Percentiles rank a stretch among this genome's conserved stretches.
Conservation (phyloP, 2,113 vertebrate genomes). For the Clarias magur region DNA sequence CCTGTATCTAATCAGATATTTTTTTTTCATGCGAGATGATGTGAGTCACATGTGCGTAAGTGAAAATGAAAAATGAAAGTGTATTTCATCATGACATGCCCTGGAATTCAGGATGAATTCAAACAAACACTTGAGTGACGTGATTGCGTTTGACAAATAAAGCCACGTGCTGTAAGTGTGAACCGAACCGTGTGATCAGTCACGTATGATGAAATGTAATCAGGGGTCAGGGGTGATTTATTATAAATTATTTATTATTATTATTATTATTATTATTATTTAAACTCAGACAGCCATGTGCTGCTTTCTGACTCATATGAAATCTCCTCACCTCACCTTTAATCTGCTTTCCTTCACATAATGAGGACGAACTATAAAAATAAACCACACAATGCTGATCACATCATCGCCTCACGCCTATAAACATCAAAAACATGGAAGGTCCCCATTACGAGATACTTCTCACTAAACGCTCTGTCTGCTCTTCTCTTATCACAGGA, state of each 20-base stretch:
- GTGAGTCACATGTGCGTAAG: background rate
- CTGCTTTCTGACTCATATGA: background rate
- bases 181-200: background rate
- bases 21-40: background rate
- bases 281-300: background rate
- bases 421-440: background rate
- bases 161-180: background rate
- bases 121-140: background rate
- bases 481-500: background rate
- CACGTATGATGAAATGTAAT: background rate
- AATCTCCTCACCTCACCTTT: background rate
- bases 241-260: no score
- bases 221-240: background rate
- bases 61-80: background rate
- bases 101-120: background rate
- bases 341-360: background rate
- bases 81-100: background rate
- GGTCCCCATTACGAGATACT: background rate
- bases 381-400: background rate
- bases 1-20: background rate
- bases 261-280: no score
- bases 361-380: background rate
- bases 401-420: background rate
- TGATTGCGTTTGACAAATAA: background rate
- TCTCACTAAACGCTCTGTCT: background rate